Percentiles rank a stretch among this genome's conserved stretches.
These are phyloP conservation scores for Dasypolia templi DNA, from an alignment of 2,888 invertebrate genomes.

Conservation along the genomic window DNA sequence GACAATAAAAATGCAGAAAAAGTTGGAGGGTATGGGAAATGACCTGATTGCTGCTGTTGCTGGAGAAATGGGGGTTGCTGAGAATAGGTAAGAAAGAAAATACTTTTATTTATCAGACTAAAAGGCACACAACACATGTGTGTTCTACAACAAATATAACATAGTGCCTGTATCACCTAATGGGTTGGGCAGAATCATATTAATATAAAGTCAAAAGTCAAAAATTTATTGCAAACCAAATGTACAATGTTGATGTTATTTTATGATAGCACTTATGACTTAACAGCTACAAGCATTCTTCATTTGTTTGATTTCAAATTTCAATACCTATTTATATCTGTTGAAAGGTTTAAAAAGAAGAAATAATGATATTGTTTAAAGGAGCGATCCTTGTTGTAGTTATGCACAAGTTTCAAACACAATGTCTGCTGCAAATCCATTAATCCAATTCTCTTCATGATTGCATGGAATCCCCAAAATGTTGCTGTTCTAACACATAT, in stretches of 20 bases:
- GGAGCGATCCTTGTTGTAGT: neutral
- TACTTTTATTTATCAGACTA: neutral
- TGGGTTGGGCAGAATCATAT: neutral
- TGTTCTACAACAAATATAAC: neutral
- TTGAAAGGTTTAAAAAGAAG: neutral
- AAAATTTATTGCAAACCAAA: no score
- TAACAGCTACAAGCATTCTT: no score
- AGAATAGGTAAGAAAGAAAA: slow-evolving; percentile 79
- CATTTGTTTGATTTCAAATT: neutral
- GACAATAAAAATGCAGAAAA: slow-evolving; percentile 89
- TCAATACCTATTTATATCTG: neutral
- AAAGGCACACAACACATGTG: neutral
- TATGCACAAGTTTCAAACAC: neutral
- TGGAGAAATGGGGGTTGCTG: slow-evolving; percentile 81
- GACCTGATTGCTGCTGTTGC: slow-evolving; percentile 90
- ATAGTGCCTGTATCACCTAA: neutral
- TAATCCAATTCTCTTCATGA: neutral
- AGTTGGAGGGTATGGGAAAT: slow-evolving; percentile 87
- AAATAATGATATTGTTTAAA: neutral
- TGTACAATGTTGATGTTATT: no score
- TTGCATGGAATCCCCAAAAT: neutral
- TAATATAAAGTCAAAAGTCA: no score
- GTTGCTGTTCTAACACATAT: neutral
- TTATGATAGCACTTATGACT: no score
- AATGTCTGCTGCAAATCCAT: neutral